Evolutionary conservation across 1,140 invertebrate genomes (phyloP), one percentile per base, ranked within the genome.

Genomic region (Drosophila ercepeae): DNA sequence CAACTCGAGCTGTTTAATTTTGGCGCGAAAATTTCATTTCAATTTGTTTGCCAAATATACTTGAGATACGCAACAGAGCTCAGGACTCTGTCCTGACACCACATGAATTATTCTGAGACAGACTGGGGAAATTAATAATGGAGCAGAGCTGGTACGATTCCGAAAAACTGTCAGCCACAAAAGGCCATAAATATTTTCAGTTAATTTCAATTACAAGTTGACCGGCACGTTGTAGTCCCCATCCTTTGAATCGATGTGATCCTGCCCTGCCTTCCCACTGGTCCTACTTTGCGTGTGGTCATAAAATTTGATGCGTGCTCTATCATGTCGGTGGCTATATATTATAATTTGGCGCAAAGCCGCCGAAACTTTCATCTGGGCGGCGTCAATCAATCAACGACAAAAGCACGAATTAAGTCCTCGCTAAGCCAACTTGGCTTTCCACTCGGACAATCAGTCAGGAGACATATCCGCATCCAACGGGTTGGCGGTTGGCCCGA

Each of bases 331-430:
- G 13, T 51, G 65, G 42, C 32, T 55, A 86, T 84, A 69, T 86
- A 69, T 84, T 86, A 86, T 84, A 86, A 86, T 84, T 81, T 76
- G 78, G 64, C 63, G 51, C 59, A 81, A 84, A 84, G 76, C 79
- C 81, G 79, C 82, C 71, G 65, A 83, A 83, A 84, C 79, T 84
- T 83, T 83, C 79, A 79, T 78, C 75, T 64, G 78, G 46, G 55
- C 29, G 55, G 55, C 68, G 82, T 86, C 82, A 88, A 86, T 86
- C 82, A 86, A 86, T 86, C 82, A 89, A 82, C 77, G 82, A 82
- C 78, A 86, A 82, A 64, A 54, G 55, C 82, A 88, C 81, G 86
- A 84, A 84, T 86, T 84, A 84, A 84, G 75, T 86, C 75, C 79
- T 50, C 52, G 55, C 21, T 67, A 84, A 75, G 79, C 19, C 36